Evolutionary conservation across 2,113 vertebrate genomes (phyloP).

Genomic region (Xiphias gladius): DNA sequence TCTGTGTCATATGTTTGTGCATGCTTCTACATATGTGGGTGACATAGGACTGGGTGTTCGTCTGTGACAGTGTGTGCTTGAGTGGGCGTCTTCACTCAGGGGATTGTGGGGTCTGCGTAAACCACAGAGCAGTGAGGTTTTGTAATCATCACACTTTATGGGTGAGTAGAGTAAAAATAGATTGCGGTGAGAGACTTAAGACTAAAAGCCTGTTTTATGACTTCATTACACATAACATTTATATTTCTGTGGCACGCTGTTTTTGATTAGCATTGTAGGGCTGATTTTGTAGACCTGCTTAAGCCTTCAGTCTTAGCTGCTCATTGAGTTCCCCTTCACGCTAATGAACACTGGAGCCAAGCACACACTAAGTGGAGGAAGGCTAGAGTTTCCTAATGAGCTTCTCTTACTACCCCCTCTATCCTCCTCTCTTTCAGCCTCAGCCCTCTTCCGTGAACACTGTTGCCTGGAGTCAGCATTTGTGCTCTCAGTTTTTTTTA

Average conservation of each 20-base stretch:
- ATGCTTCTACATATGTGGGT: constrained; percentile 40
- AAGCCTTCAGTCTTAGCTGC: constrained; percentile 70
- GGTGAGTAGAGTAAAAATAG: constrained; percentile 81
- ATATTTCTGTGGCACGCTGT: constrained; percentile 71
- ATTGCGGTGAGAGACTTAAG: constrained; percentile 70
- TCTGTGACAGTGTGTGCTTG: constrained; percentile 36
- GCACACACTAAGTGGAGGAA: constrained; percentile 76
- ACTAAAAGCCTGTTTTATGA: constrained; percentile 79
- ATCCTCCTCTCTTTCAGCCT: constrained; percentile 51
- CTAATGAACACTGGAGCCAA: constrained; percentile 79
- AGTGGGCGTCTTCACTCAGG: constrained; percentile 69
- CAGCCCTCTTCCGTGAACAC: constrained; percentile 43
- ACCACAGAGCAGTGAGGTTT: constrained; percentile 73
- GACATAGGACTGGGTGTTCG: constrained; percentile 36
- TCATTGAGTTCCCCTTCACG: constrained; percentile 75
- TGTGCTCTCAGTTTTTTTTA: neutral
- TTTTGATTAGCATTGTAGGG: constrained; percentile 80
- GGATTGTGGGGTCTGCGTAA: constrained; percentile 65
- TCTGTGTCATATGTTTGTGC: constrained; percentile 46
- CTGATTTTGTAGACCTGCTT: constrained; percentile 66
- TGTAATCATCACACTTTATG: constrained; percentile 79
- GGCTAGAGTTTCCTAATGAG: constrained; percentile 80
- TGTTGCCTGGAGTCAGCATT: constrained; percentile 55
- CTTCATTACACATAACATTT: constrained; percentile 82
- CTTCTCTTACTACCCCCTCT: constrained; percentile 65